Conservation (phyloP, 2,888 invertebrate genomes). For the Eristalis intricaria region DNA sequence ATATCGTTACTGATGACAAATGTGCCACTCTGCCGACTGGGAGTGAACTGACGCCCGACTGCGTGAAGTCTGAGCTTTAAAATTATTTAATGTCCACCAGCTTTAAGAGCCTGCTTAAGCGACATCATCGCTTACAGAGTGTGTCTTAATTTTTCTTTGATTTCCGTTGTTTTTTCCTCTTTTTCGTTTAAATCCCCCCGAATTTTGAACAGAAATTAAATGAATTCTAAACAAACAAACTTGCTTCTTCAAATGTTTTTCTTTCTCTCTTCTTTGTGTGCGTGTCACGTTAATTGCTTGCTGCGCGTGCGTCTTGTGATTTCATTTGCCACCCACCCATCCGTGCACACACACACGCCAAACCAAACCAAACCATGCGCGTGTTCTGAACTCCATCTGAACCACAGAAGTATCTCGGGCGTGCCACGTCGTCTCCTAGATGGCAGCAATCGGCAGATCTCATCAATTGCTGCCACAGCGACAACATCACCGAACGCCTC, state of each 20-base stretch:
- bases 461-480: conserved; percentile 76
- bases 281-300: conserved; percentile 65
- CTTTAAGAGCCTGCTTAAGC: background rate
- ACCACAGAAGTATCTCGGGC: conserved; percentile 79
- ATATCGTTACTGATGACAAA: background rate
- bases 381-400: background rate
- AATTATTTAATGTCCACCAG: background rate
- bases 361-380: background rate
- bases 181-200: background rate
- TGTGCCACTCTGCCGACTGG: background rate
- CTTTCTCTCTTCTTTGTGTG: conserved; percentile 35
- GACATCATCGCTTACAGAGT: background rate
- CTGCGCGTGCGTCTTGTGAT: conserved; percentile 45
- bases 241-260: conserved; percentile 40
- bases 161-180: background rate
- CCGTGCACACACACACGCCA: conserved; percentile 1
- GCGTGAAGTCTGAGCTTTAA: no score
- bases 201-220: conserved; percentile 2
- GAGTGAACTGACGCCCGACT: no score
- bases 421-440: conserved; percentile 81
- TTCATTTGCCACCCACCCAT: conserved; percentile 42
- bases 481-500: conserved; percentile 73
- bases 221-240: conserved; percentile 11
- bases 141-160: background rate
- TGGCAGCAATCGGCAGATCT: conserved; percentile 78